Evolutionary conservation across 1,140 invertebrate genomes (phyloP), one percentile per base, ranked within the genome.

Genomic region (Aphelenchoides besseyi): DNA sequence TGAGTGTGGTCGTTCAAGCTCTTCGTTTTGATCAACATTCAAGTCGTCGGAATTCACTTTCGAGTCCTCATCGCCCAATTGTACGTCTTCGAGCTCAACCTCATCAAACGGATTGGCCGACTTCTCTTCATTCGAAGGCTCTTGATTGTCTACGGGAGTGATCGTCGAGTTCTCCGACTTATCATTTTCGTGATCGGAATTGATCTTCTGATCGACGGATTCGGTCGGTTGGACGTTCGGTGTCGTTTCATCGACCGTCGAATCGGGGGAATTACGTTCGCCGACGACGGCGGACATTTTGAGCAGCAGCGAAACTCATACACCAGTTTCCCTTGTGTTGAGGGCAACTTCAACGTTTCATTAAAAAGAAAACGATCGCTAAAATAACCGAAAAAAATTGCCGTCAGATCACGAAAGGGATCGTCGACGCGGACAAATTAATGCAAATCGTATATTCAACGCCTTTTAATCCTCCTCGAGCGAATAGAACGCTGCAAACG

Each of bases 21-120:
- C 28, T 73, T 30, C 32, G 5, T 26, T 28, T n/a, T 30, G 69
- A 18, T 66, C 9, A 2, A 69, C 26, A 52, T 62, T 35, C 12
- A 29, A 33, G n/a, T 53, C 70, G n/a, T 33, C 71, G 32, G 62
- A 36, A 28, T 69, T 30, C 2, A 32, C 66, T 33, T 32, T 61
- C 18, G 69, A 72, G 41, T 64, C 68, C 18, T 28, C 70, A 3
- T 71, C 69, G 5, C 16, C 67, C 70, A 72, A 69, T 62, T 74
- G 71, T 3, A 52, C 28, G n/a, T 74, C 71, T 71, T 73, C 54
- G 8, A 33, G 33, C 29, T 69, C 72, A 18, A 28, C 72, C 32
- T 73, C 70, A 28, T 68, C 67, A 12, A 61, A 59, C 26, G 55
- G 26, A 33, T 59, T 59, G 5, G 12, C 12, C 55, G 55, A 23